Evolutionary conservation across 2,888 invertebrate genomes (phyloP).

Genomic region (Gymnoscelis rufifasciata): DNA sequence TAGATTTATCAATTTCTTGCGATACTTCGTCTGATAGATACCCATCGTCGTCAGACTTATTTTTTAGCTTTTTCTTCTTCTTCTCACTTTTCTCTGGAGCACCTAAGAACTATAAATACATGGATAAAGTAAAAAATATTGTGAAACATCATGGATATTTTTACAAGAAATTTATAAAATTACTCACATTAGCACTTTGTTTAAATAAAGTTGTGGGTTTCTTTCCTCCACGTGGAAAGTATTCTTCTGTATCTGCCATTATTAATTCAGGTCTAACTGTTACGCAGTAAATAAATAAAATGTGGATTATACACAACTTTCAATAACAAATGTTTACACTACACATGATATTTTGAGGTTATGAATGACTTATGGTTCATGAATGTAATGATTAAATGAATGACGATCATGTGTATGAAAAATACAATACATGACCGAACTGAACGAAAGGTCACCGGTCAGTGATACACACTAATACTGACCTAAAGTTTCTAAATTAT

Average conservation of each 20-base stretch:
- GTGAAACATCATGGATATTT: not conserved
- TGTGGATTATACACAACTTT: constrained; percentile 18
- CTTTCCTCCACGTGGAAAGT: constrained; percentile 79
- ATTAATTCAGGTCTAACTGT: constrained; percentile 4
- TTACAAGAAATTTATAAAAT: not conserved
- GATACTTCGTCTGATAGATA: constrained; percentile 63
- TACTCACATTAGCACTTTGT: constrained; percentile 63
- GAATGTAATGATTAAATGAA: too few relatives aligned
- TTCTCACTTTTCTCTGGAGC: constrained; percentile 62
- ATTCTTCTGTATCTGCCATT: constrained; percentile 71
- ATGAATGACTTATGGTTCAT: not conserved
- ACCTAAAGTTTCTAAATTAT: too few relatives aligned
- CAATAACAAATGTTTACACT: constrained; percentile 25
- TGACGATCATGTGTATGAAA: not conserved
- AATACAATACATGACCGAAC: not conserved
- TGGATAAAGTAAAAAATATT: not conserved
- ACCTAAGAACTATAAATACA: constrained; percentile 53
- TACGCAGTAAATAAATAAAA: constrained; percentile 10
- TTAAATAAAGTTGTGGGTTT: constrained; percentile 66
- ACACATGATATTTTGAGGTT: constrained; percentile 4
- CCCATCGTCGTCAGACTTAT: constrained; percentile 63
- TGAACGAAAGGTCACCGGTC: too few relatives aligned
- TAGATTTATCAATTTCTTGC: constrained; percentile 50
- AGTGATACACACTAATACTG: too few relatives aligned
- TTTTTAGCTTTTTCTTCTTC: constrained; percentile 58